Percentiles rank a stretch among this genome's conserved stretches.
Conservation (phyloP, 2,888 invertebrate species). For the Napeogenes sylphis region DNA sequence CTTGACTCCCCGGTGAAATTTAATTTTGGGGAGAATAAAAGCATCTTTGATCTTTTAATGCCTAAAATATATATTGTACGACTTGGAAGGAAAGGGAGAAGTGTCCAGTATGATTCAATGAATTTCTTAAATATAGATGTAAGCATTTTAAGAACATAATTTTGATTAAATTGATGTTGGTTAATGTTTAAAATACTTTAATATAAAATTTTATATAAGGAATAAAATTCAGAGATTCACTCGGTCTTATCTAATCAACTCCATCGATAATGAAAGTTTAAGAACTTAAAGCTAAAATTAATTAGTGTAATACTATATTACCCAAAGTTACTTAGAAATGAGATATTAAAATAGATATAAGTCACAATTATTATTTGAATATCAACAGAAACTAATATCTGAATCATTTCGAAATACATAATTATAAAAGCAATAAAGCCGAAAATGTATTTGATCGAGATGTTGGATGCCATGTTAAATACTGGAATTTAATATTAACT, state of each 20-base stretch:
- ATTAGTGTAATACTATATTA: no score
- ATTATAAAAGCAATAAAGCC: conserved; percentile 5
- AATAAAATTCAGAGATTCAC: no score
- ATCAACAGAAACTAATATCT: not conserved
- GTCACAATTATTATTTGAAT: not conserved
- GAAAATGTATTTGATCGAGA: conserved; percentile 1
- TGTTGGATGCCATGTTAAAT: not conserved
- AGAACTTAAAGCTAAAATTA: no score
- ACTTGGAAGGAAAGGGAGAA: not conserved
- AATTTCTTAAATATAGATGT: not conserved
- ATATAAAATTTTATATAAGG: no score
- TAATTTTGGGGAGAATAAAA: conserved; percentile 24
- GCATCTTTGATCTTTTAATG: conserved; percentile 22
- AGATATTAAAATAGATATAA: not conserved
- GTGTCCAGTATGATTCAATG: not conserved
- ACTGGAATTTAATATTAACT: conserved; percentile 4
- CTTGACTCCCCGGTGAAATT: conserved; percentile 25
- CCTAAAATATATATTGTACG: conserved; percentile 12
- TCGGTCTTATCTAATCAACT: no score
- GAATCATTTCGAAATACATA: not conserved
- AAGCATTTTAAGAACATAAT: no score
- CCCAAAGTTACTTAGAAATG: no score
- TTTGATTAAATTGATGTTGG: no score
- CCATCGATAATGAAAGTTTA: no score
- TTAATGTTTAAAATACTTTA: no score